Conservation (phyloP, 1,140 invertebrate species). For the Halesus radiatus region DNA sequence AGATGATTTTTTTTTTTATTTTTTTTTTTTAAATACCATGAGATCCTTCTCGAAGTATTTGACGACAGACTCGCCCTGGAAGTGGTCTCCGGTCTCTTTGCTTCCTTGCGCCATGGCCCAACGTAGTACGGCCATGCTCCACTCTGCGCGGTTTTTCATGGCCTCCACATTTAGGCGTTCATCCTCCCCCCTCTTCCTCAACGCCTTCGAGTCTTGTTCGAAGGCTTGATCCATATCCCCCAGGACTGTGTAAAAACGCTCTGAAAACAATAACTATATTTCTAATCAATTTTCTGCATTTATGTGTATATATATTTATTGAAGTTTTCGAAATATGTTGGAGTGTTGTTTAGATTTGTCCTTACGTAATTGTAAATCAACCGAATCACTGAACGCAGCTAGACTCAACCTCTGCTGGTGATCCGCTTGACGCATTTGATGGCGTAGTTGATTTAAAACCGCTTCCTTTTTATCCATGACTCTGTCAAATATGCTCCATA, state of each 20-base stretch:
- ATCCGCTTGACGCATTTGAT: slow-evolving; percentile 17
- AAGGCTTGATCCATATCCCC: slow-evolving; percentile 7
- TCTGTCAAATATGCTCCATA: slow-evolving; percentile 30
- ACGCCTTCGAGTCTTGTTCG: not conserved
- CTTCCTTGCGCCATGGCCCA: slow-evolving; percentile 18
- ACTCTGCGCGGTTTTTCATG: slow-evolving; percentile 20
- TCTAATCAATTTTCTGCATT: too few species aligned
- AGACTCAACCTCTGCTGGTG: slow-evolving; percentile 24
- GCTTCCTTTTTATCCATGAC: slow-evolving; percentile 41
- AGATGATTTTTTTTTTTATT: too few species aligned
- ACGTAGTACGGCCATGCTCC: slow-evolving; percentile 14
- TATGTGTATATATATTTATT: too few species aligned
- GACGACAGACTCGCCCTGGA: slow-evolving; percentile 26
- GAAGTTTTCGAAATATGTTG: too few species aligned
- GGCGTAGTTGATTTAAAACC: slow-evolving; percentile 25
- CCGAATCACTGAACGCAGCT: slow-evolving; percentile 23
- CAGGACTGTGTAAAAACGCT: not conserved
- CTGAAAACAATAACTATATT: slow-evolving; percentile 6
- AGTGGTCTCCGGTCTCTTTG: not conserved
- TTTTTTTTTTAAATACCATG: slow-evolving; percentile 2
- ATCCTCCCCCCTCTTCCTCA: not conserved
- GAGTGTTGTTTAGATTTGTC: too few species aligned
- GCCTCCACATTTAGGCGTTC: not conserved
- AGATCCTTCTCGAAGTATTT: slow-evolving; percentile 35
- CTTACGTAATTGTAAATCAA: slow-evolving; percentile 12